A percentile compares a stretch with the other conserved stretches of the same genome.
phyloP scores from a whole-genome alignment of 2,113 vertebrate species.

The cattle (Bos taurus) region DNA sequence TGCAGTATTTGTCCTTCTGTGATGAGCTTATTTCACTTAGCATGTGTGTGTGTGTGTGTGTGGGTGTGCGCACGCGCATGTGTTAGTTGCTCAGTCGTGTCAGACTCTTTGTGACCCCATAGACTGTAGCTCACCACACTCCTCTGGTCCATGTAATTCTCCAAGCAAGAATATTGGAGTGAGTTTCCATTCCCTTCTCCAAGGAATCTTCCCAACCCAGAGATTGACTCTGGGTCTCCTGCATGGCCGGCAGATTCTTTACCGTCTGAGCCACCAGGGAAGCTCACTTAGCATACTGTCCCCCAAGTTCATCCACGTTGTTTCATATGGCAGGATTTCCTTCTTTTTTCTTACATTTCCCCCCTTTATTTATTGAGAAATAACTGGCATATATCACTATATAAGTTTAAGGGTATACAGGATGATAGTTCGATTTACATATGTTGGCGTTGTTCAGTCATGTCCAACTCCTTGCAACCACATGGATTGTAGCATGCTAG shows the following conservation, averaged over 20 bases:
- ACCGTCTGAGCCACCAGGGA: not conserved
- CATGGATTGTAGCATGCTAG: not conserved
- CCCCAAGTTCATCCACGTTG: not conserved
- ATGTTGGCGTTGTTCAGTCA: not conserved
- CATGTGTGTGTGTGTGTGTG: not conserved
- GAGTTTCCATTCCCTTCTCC: not conserved
- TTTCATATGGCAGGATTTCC: not conserved
- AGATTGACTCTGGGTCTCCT: not conserved
- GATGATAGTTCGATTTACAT: not conserved
- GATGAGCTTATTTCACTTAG: not conserved
- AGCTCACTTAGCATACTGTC: not conserved
- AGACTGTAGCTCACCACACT: not conserved
- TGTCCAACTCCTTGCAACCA: not conserved
- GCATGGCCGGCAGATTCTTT: not conserved
- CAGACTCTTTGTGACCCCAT: not conserved
- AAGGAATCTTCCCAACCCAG: not conserved
- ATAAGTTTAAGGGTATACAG: not conserved
- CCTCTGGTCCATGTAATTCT: not conserved
- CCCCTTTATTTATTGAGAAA: not conserved
- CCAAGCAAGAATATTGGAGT: not conserved
- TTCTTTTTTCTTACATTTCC: not conserved
- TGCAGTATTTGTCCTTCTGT: not conserved
- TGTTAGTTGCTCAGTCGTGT: not conserved
- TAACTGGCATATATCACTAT: not conserved
- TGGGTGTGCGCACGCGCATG: fast-evolving